Percentiles rank a stretch among this genome's conserved stretches.
These are phyloP conservation scores for Luperina testacea DNA, from an alignment of 2,888 invertebrate genomes.

Conservation along the genomic window DNA sequence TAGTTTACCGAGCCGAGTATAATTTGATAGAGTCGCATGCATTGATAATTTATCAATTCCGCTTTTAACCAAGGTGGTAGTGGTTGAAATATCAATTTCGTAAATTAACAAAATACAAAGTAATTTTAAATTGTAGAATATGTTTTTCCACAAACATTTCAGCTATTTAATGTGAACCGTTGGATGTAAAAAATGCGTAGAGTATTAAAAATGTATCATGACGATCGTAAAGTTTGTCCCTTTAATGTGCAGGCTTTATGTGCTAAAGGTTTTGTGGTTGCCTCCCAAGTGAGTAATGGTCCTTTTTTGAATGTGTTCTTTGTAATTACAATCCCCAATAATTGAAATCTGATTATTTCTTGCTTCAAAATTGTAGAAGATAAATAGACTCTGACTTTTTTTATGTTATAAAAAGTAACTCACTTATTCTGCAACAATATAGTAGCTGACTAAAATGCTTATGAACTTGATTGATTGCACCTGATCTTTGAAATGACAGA, in stretches of 20 bases:
- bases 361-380: constrained; percentile 16
- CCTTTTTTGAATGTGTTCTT: constrained; percentile 28
- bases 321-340: constrained; percentile 31
- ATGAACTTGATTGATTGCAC: neutral
- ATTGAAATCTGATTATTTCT: constrained; percentile 26
- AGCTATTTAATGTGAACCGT: constrained; percentile 16
- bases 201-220: constrained; percentile 46
- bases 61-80: too few species aligned
- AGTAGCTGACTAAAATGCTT: neutral
- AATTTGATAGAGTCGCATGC: constrained; percentile 18
- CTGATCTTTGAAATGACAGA: neutral
- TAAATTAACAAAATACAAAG: neutral
- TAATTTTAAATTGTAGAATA: neutral
- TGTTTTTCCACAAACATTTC: constrained; percentile 15
- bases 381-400: constrained; percentile 8
- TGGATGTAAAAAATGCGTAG: constrained; percentile 18
- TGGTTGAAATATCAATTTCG: neutral
- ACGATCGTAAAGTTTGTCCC: constrained; percentile 40
- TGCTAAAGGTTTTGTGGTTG: constrained; percentile 33
- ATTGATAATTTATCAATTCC: constrained; percentile 26
- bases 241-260: constrained; percentile 37
- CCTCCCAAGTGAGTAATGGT: constrained; percentile 37
- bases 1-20: constrained; percentile 8
- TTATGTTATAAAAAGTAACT: neutral
- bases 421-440: neutral